Base-by-base conservation (phyloP, 2,113 vertebrate species). In the Myxocyprinus asiaticus region DNA sequence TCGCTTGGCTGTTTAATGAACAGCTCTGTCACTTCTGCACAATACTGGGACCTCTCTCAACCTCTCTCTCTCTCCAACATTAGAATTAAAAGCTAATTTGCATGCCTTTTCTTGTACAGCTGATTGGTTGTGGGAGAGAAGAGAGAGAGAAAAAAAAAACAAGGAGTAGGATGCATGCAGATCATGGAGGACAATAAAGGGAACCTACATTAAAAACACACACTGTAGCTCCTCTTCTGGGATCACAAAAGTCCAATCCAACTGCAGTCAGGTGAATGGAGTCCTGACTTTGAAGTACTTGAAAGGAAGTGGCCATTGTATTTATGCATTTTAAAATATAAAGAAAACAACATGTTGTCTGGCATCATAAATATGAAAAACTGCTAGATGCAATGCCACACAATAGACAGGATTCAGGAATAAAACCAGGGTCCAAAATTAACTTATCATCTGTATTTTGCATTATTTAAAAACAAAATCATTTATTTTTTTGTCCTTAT, bases 41-140 rank as follows among this genome's bases (percentile, higher is more conserved):
- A 73, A 71, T 88, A 81, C 83, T 76, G 79, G 88, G 84, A 74
- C 42, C 72, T 76, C 78, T n/a, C 76, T 55, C 75, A 83, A 74
- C 42, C 72, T 76, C 78, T n/a, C 76, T 55, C 75, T 10, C 67
- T 67, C 81, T 56, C 48, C 56, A 84, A 85, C 91, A 86, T 85
- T 86, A 82, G 72, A 10, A 64, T 86, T 90, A 87, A 90, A 89
- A n/a, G 93, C 92, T 91, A n/a, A 47, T 81, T 92, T 87, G 82
- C 86, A 62, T 80, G 82, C 68, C 22, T 33, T 33, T 33, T 33
- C 22, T 33, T 33, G 22, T 43, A 81, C 48, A 84, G 86, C 80
- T 89, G 85, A 94, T 73, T 91, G 94, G 93, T 88, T 90, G 83
- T 43, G 62, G 70, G 67, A 62, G 81, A 55, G 50, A 63, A 47